Percentiles rank a stretch among this genome's conserved stretches.
Conservation (phyloP, 2,797 vertebrate genomes). For the Lycodopsis pacificus region DNA sequence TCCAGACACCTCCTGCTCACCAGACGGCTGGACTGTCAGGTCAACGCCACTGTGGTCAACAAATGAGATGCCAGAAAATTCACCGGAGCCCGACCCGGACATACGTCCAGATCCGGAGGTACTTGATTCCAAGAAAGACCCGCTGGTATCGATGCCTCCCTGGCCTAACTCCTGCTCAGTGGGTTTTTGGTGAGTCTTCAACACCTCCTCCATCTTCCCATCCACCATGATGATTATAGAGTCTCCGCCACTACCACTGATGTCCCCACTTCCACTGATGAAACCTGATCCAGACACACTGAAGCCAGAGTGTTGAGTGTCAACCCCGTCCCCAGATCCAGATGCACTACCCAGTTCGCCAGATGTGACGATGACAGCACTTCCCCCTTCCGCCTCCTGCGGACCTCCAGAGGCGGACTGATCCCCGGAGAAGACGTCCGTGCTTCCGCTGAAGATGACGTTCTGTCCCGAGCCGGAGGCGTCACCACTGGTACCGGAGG, state of each 20-base stretch:
- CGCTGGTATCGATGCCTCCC: slow-evolving; percentile 44
- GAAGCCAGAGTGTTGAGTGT: slow-evolving; percentile 67
- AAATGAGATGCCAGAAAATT: slow-evolving; percentile 82
- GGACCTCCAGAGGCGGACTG: slow-evolving; percentile 59
- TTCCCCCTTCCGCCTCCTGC: slow-evolving; percentile 70
- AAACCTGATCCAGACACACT: slow-evolving; percentile 71
- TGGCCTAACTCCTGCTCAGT: slow-evolving; percentile 66
- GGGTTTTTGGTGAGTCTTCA: slow-evolving; percentile 20
- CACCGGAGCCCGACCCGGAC: slow-evolving; percentile 71
- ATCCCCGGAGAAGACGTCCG: slow-evolving; percentile 60
- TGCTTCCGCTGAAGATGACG: slow-evolving; percentile 53
- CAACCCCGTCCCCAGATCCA: slow-evolving; percentile 60
- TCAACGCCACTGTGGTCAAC: slow-evolving; percentile 79
- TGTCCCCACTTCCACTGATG: slow-evolving; percentile 62
- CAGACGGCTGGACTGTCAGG: slow-evolving; percentile 75
- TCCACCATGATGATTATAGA: slow-evolving; percentile 67
- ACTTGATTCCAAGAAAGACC: slow-evolving; percentile 32
- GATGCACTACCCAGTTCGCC: slow-evolving; percentile 58
- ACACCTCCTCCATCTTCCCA: slow-evolving; percentile 54
- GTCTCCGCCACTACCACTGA: slow-evolving; percentile 57
- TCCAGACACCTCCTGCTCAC: slow-evolving; percentile 87
- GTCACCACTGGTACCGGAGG: slow-evolving; percentile 55
- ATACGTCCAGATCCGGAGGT: slow-evolving; percentile 61
- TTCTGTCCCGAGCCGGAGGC: slow-evolving; percentile 56
- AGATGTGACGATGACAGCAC: slow-evolving; percentile 45